Conservation (phyloP, 2,888 invertebrate genomes). For the Achlya flavicornis region DNA sequence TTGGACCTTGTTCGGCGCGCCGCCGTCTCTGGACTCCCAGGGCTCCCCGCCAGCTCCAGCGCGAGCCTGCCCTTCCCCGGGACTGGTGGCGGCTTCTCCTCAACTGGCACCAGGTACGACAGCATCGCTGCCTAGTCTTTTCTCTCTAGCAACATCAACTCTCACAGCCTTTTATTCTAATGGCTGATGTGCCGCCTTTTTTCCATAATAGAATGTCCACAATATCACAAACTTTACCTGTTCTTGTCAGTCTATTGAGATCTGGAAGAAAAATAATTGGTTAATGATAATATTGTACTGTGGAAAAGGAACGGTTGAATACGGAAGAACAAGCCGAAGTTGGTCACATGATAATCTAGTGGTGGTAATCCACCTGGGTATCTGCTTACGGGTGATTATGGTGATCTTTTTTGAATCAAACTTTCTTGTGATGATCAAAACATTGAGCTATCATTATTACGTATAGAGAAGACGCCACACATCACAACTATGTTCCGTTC, state of each 20-base stretch:
- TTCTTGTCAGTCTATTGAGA: constrained; percentile 45
- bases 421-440: too few relatives aligned
- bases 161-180: constrained; percentile 16
- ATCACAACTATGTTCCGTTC: too few relatives aligned
- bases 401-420: too few relatives aligned
- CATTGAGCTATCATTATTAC: too few relatives aligned
- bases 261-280: constrained; percentile 53
- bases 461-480: too few relatives aligned
- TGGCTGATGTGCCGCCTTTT: constrained; percentile 17
- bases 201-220: constrained; percentile 20
- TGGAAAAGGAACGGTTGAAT: not conserved
- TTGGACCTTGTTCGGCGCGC: constrained; percentile 61
- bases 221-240: constrained; percentile 25
- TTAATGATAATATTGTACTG: not conserved
- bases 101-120: constrained; percentile 91
- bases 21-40: constrained; percentile 67
- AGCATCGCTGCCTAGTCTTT: constrained; percentile 82
- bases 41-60: constrained; percentile 72
- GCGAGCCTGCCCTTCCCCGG: constrained; percentile 81
- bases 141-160: constrained; percentile 30
- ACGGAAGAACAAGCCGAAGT: not conserved
- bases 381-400: too few relatives aligned
- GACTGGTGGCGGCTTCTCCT: constrained; percentile 89
- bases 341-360: not conserved
- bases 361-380: too few relatives aligned